These are phyloP conservation scores for Zhuqinia jingwanae DNA, from an alignment of 2,888 invertebrate species.

Conservation along the genomic window DNA sequence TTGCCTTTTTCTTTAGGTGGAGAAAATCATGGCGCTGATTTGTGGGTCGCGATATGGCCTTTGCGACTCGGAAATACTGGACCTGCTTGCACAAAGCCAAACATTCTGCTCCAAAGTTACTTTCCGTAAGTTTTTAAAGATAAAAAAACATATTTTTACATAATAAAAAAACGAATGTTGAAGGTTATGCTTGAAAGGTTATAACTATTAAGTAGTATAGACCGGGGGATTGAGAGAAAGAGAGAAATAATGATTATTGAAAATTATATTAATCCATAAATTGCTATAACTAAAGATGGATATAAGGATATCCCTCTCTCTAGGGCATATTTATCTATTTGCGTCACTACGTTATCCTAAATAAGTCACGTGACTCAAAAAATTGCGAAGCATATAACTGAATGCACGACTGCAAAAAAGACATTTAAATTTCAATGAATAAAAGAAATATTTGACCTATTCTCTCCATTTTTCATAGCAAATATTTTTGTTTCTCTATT, in stretches of 20 bases:
- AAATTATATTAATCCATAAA: no score
- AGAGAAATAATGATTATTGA: not conserved
- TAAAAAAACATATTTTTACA: not conserved
- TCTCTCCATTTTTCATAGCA: no score
- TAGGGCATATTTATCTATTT: no score
- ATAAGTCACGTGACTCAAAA: no score
- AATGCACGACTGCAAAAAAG: no score
- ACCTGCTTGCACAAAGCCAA: constrained; percentile 85
- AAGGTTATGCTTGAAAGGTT: not conserved
- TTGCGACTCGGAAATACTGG: constrained; percentile 90
- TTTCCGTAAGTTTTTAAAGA: constrained; percentile 83
- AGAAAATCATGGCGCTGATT: constrained; percentile 86
- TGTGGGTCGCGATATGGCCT: constrained; percentile 89
- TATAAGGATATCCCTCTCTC: no score
- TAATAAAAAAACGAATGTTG: not conserved
- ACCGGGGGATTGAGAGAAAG: not conserved
- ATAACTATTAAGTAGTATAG: not conserved
- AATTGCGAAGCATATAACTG: no score
- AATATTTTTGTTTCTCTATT: no score
- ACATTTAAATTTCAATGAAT: no score
- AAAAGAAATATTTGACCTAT: no score
- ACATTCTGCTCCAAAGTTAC: constrained; percentile 85
- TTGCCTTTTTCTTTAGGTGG: constrained; percentile 79
- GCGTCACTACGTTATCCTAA: no score
- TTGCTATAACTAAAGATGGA: no score